These are phyloP conservation scores for Parnassius apollo DNA, from an alignment of 2,888 invertebrate genomes.

Conservation along the genomic window DNA sequence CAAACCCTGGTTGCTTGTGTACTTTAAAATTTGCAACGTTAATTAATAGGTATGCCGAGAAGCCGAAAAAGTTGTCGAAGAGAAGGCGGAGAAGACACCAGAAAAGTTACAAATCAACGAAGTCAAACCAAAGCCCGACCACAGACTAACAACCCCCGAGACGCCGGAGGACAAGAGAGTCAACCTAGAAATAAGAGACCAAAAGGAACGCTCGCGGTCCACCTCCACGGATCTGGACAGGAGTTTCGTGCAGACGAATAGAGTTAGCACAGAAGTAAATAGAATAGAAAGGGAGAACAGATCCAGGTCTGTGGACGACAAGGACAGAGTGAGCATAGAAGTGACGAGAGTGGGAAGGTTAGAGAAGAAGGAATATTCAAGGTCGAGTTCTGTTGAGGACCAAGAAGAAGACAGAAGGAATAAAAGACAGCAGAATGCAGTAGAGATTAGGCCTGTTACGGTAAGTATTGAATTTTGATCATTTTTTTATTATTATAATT, in stretches of 20 bases:
- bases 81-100: slow-evolving; percentile 44
- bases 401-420: slow-evolving; percentile 34
- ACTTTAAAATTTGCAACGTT: too few species aligned
- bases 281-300: slow-evolving; percentile 36
- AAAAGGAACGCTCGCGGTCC: slow-evolving; percentile 32
- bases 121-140: slow-evolving; percentile 43
- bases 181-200: slow-evolving; percentile 29
- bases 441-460: slow-evolving; percentile 63
- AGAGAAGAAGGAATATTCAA: slow-evolving; percentile 47
- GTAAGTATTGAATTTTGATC: slow-evolving; percentile 43
- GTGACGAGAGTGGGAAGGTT: slow-evolving; percentile 29
- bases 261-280: slow-evolving; percentile 38
- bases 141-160: slow-evolving; percentile 32
- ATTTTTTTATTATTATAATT: too few species aligned
- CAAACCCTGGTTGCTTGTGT: too few species aligned
- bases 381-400: slow-evolving; percentile 58
- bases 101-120: slow-evolving; percentile 39
- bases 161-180: slow-evolving; percentile 31
- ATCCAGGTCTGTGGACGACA: slow-evolving; percentile 39
- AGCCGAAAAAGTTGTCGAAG: slow-evolving; percentile 70
- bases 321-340: slow-evolving; percentile 35
- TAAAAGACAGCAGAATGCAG: slow-evolving; percentile 50
- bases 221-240: slow-evolving; percentile 27
- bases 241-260: slow-evolving; percentile 19
- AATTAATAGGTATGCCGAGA: slow-evolving; percentile 64